Conservation (phyloP, 2,113 vertebrate genomes). For the Psophia crepitans region DNA sequence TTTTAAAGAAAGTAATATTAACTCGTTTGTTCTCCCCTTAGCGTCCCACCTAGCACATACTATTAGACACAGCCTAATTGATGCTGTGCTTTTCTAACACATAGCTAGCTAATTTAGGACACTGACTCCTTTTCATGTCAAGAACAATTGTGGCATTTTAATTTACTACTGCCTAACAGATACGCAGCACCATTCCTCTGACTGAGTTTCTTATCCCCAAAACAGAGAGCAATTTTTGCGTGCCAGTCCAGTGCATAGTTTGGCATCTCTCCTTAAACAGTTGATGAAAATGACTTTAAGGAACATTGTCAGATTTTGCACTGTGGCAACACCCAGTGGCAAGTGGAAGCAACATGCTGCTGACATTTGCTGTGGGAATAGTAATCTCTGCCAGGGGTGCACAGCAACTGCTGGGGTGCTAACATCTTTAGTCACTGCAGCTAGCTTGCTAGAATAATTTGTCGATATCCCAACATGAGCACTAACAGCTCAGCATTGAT, state of each 20-base stretch:
- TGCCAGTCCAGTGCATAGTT: not conserved
- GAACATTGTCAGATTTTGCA: not conserved
- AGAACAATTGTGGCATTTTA: not conserved
- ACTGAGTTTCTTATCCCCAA: not conserved
- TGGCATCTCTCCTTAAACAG: not conserved
- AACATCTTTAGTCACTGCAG: not conserved
- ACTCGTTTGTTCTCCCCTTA: not conserved
- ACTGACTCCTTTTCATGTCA: not conserved
- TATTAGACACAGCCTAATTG: not conserved
- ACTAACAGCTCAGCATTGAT: not conserved
- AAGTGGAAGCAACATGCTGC: not conserved
- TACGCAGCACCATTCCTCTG: not conserved
- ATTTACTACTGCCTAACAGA: not conserved
- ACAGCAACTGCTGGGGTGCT: not conserved
- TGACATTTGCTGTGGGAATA: not conserved
- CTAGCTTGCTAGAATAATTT: not conserved
- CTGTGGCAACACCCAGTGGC: not conserved
- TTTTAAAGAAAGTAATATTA: not conserved
- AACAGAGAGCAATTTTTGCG: not conserved
- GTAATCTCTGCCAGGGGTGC: not conserved
- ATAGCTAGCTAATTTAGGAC: not conserved
- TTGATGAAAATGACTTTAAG: not conserved
- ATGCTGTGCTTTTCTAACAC: not conserved
- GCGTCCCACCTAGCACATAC: not conserved
- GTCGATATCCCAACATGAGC: fast-evolving